Percentiles rank a stretch among this genome's conserved stretches.
These are phyloP conservation scores for Muntiacus muntjak DNA, from an alignment of 2,113 vertebrate genomes.

Conservation along the genomic window DNA sequence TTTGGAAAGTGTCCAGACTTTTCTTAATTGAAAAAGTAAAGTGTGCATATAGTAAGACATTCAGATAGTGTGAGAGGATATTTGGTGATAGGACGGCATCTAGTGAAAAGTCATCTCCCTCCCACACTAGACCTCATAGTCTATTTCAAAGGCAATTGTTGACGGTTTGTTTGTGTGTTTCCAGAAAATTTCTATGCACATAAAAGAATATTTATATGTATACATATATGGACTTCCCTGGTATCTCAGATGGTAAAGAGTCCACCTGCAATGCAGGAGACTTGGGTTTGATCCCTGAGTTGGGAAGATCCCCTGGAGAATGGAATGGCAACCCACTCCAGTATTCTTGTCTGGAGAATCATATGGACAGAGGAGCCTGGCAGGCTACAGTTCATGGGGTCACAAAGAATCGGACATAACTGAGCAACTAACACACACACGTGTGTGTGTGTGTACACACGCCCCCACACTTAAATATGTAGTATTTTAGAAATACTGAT, in stretches of 20 bases:
- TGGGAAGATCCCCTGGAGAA: neutral
- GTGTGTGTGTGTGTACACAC: too few species aligned
- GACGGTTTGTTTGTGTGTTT: neutral
- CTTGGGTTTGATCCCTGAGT: neutral
- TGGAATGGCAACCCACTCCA: neutral
- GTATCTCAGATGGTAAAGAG: neutral
- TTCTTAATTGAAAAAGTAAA: neutral
- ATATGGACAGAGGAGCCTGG: neutral
- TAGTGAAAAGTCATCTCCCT: neutral
- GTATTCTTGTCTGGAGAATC: neutral
- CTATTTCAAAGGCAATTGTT: neutral
- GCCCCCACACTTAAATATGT: neutral
- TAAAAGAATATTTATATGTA: neutral
- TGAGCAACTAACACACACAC: neutral
- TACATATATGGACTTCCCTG: neutral
- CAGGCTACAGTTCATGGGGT: neutral
- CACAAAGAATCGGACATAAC: neutral
- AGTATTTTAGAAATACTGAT: neutral
- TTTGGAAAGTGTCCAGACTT: constrained; percentile 6
- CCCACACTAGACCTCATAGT: neutral
- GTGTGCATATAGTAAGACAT: neutral
- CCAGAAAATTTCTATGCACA: neutral
- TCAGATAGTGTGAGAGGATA: neutral
- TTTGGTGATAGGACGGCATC: neutral
- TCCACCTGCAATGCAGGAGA: neutral